Evolutionary conservation across 2,888 invertebrate species (phyloP).

Genomic region (Volucella bombylans): DNA sequence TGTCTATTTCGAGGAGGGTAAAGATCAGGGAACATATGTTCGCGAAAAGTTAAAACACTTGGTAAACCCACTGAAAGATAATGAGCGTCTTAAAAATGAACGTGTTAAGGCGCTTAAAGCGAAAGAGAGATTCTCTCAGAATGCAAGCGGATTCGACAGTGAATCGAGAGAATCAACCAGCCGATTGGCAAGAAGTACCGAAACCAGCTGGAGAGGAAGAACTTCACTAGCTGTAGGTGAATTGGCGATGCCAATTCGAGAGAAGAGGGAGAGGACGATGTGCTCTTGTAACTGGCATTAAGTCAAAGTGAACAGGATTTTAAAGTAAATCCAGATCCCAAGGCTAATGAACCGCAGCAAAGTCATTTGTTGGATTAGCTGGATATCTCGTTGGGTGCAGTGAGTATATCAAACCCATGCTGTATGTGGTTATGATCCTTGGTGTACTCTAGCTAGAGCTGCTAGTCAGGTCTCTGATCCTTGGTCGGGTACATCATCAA

Average conservation of each 20-base stretch:
- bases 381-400: slow-evolving; percentile 89
- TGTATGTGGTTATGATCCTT: slow-evolving; percentile 85
- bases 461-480: slow-evolving; percentile 84
- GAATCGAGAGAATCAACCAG: slow-evolving; percentile 81
- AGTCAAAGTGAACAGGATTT: slow-evolving; percentile 97
- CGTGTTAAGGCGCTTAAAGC: slow-evolving; percentile 98
- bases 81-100: too few species aligned
- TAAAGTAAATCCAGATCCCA: slow-evolving; percentile 82
- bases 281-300: slow-evolving; percentile 96
- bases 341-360: too few species aligned
- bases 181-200: slow-evolving; percentile 81
- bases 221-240: slow-evolving; percentile 97
- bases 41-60: slow-evolving; percentile 99
- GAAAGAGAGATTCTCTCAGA: slow-evolving; percentile 95
- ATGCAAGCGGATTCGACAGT: slow-evolving; percentile 91
- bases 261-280: slow-evolving; percentile 96
- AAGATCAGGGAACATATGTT: slow-evolving; percentile 98
- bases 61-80: slow-evolving; percentile 96
- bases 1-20: slow-evolving; percentile 98
- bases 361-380: slow-evolving; percentile 92
- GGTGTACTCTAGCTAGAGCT: slow-evolving; percentile 86
- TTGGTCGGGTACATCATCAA: slow-evolving; percentile 81
- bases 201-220: slow-evolving; percentile 93
- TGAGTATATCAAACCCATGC: slow-evolving; percentile 84
- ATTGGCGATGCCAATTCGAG: slow-evolving; percentile 99